These are phyloP conservation scores for Alca torda DNA, from an alignment of 2,797 vertebrate genomes.

Conservation along the genomic window DNA sequence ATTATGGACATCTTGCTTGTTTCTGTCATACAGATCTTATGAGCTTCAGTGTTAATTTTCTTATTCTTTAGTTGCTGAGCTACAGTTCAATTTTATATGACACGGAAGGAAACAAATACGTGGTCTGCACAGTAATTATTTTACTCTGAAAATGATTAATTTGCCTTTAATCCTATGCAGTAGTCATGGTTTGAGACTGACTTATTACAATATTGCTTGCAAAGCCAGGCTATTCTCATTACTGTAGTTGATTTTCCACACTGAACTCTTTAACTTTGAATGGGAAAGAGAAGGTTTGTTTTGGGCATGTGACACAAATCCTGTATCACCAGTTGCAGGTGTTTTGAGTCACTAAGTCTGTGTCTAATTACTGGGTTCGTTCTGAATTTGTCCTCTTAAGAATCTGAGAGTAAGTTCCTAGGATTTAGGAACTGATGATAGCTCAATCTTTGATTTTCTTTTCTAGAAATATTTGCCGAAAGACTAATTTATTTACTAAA, in stretches of 20 bases:
- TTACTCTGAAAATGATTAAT: neutral
- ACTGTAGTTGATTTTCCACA: neutral
- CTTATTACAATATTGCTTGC: neutral
- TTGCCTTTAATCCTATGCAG: neutral
- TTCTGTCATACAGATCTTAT: neutral
- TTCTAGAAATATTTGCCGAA: neutral
- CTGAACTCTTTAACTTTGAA: neutral
- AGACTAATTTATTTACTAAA: neutral
- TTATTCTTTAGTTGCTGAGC: neutral
- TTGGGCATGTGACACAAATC: neutral
- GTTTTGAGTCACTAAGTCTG: neutral
- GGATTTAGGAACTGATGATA: neutral
- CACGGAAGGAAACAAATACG: neutral
- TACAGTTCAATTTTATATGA: neutral
- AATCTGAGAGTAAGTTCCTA: neutral
- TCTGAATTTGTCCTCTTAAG: neutral
- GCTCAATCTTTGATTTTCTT: neutral
- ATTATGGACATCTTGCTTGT: neutral
- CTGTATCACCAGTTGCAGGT: neutral
- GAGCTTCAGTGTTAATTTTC: neutral
- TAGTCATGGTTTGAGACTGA: neutral
- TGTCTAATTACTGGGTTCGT: neutral
- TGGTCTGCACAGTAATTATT: neutral
- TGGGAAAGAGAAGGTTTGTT: neutral
- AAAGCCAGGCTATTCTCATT: neutral